phyloP scores from a whole-genome alignment of 92 coral and sea anemone species.

The Porites divaricata region DNA sequence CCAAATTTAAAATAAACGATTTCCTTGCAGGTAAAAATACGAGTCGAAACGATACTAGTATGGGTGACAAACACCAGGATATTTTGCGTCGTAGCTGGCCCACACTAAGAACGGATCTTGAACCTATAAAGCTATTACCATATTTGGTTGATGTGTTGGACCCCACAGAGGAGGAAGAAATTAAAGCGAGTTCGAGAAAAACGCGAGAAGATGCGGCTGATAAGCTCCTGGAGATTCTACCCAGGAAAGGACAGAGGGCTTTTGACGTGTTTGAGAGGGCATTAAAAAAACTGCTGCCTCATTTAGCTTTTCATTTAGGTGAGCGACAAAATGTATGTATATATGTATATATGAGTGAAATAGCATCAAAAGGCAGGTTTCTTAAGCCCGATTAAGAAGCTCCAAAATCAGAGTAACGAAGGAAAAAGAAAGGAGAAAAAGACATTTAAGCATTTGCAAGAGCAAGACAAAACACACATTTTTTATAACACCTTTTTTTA shows the following conservation, averaged over 20 bases:
- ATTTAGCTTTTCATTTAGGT: slow-evolving; percentile 54
- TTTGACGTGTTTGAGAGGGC: slow-evolving; percentile 73
- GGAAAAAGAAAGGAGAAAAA: no score
- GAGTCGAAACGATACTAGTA: not conserved
- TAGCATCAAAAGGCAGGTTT: no score
- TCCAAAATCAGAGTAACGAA: no score
- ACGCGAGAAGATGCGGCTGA: slow-evolving; percentile 69
- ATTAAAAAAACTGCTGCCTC: slow-evolving; percentile 65
- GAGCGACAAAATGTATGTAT: slow-evolving; percentile 67
- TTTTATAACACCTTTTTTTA: no score
- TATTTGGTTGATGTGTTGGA: slow-evolving; percentile 71
- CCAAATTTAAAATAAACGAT: no score
- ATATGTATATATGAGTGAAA: no score
- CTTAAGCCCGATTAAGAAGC: no score
- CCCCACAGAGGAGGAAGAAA: slow-evolving; percentile 71
- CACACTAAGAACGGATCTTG: slow-evolving; percentile 74
- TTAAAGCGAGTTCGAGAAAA: slow-evolving; percentile 55
- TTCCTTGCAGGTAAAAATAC: no score
- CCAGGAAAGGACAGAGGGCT: slow-evolving; percentile 84
- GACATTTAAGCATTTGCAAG: no score
- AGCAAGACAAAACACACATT: no score
- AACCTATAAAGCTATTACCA: slow-evolving; percentile 77
- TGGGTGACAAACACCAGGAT: slow-evolving; percentile 73
- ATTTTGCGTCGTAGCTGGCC: slow-evolving; percentile 66
- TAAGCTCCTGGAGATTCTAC: slow-evolving; percentile 72